A percentile compares a stretch with the other conserved stretches of the same genome.
Evolutionary conservation across 1,140 invertebrate species (phyloP).

Genomic region (Drosophila sechellia): DNA sequence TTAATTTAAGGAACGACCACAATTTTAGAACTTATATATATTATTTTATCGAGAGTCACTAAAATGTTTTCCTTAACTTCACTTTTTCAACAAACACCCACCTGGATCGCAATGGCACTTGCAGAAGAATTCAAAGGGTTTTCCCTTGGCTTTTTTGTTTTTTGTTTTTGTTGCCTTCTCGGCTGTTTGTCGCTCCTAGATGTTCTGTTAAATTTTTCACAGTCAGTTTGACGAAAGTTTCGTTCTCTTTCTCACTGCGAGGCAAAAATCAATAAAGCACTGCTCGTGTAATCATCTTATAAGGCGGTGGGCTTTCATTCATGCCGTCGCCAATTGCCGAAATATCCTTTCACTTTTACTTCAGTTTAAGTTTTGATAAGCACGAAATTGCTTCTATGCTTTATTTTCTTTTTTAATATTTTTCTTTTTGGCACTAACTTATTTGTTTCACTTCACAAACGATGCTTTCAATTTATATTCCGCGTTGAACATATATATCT

Average conservation of each 20-base stretch:
- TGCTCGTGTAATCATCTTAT: slow-evolving; percentile 62
- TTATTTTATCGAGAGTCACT: slow-evolving; percentile 2
- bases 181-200: slow-evolving; percentile 12
- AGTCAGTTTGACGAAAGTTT: slow-evolving; percentile 21
- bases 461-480: slow-evolving; percentile 5
- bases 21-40: neutral
- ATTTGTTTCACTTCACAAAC: slow-evolving; percentile 19
- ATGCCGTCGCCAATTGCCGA: slow-evolving; percentile 25
- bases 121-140: slow-evolving; percentile 79
- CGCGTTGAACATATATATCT: slow-evolving; percentile 16
- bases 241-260: slow-evolving; percentile 33
- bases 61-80: neutral
- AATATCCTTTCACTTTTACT: slow-evolving; percentile 56
- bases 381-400: slow-evolving; percentile 18
- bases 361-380: slow-evolving; percentile 16
- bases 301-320: slow-evolving; percentile 40
- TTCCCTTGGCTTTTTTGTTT: slow-evolving; percentile 24
- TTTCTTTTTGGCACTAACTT: slow-evolving; percentile 28
- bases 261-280: slow-evolving; percentile 64
- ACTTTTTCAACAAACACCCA: slow-evolving; percentile 52
- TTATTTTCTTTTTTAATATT: neutral
- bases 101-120: slow-evolving; percentile 84
- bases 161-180: slow-evolving; percentile 18
- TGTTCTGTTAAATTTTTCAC: slow-evolving; percentile 18
- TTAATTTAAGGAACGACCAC: slow-evolving; percentile 1